Base-by-base conservation (phyloP, 2,888 invertebrate genomes). In the Spatulosminthurus flaviceps region DNA sequence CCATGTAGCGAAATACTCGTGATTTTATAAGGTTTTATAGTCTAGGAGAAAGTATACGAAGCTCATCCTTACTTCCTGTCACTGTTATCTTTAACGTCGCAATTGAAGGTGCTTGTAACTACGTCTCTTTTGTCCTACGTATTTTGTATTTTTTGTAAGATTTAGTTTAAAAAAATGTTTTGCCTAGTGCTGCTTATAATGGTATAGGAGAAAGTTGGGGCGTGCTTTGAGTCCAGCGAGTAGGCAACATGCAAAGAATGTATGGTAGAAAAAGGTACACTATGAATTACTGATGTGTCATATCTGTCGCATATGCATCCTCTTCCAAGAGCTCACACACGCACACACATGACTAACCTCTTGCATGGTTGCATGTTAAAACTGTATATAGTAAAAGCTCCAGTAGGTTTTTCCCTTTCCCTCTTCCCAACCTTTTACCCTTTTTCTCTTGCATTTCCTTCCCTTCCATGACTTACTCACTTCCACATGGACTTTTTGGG, bases 281-380 rank as follows among this genome's bases (percentile, higher is more conserved):
- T 66, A 67, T 76, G 76, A 76, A 76, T 76, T 76, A 76, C 76
- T 76, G 76, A 76, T 76, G 76, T 64, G 66, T 76, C 67, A 66
- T 76, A 66, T 76, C 76, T 76, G 34, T 76, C 76, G 28, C 43
- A 42, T 29, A 19, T 72, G n/a, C 66, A 67, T 24, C 19, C 21
- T 41, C 22, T 72, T 21, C 16, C 13, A 42, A 24, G 43, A 41
- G 41, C 67, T 67, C 66, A 76, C 29, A 66, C 66, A 11, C 66
- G 21, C 66, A 51, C n/a, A 19, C 1, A 51, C 51, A 51, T 51
- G n/a, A 1, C 13, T n/a, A n/a, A 41, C 41, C 13, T 41, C 41
- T 41, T 41, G 41, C 41, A 41, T 41, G 41, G 41, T 41, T 7
- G 13, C 13, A 41, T 41, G 9, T 9, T 41, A 41, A 7, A 41